phyloP scores from a whole-genome alignment of 37 sponge, comb jelly and placozoan genomes.

The Aplysina aerophoba region DNA sequence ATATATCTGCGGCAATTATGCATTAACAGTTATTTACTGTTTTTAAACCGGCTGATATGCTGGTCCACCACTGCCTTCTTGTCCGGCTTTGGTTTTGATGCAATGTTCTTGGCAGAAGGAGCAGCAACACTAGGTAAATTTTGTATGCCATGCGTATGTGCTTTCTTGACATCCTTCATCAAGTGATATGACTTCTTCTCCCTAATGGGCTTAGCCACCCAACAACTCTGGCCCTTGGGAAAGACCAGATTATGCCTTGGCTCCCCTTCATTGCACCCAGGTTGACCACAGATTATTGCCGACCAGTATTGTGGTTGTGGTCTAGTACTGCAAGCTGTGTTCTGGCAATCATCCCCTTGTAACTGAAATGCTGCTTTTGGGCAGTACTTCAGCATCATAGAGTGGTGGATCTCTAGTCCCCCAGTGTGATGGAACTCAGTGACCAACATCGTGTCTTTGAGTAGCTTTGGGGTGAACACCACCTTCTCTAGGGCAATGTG shows the following conservation, averaged over 20 bases:
- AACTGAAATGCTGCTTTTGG: slow-evolving; percentile 48
- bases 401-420: slow-evolving; percentile 38
- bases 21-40: no score
- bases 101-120: no score
- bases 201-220: slow-evolving; percentile 22
- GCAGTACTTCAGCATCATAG: slow-evolving; percentile 41
- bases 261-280: no score
- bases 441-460: neutral
- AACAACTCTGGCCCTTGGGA: neutral
- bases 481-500: slow-evolving; percentile 25
- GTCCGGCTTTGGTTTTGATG: no score
- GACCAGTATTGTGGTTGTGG: slow-evolving; percentile 36
- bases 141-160: neutral
- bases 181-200: slow-evolving; percentile 9
- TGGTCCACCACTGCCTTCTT: no score
- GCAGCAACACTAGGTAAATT: no score
- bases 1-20: no score
- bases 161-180: neutral
- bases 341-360: slow-evolving; percentile 28
- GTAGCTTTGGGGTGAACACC: neutral
- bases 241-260: neutral
- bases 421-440: slow-evolving; percentile 36
- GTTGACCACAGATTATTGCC: neutral
- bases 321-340: slow-evolving; percentile 32
- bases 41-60: no score